Evolutionary conservation across 1,140 invertebrate species (phyloP).

Genomic region (Leptinotarsa texana): DNA sequence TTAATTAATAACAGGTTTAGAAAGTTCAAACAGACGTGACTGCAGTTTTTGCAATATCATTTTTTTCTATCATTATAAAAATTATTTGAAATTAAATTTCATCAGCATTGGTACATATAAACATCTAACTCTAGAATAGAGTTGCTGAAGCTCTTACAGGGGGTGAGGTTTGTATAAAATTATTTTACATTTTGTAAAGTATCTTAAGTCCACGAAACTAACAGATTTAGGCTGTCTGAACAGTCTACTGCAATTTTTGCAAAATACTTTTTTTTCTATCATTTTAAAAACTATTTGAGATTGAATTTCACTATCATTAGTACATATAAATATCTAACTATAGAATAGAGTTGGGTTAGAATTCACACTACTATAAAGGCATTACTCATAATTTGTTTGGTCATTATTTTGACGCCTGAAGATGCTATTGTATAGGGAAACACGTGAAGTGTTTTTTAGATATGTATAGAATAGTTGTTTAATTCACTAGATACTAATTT

Average conservation of each 20-base stretch:
- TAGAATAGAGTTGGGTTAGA: constrained; percentile 84
- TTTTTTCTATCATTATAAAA: too few relatives aligned
- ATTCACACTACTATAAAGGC: constrained; percentile 47
- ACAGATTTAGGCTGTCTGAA: not conserved
- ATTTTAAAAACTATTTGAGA: too few relatives aligned
- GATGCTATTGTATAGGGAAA: too few relatives aligned
- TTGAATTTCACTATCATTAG: too few relatives aligned
- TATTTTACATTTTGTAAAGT: not conserved
- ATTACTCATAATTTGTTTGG: too few relatives aligned
- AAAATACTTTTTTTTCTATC: not conserved
- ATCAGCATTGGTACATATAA: too few relatives aligned
- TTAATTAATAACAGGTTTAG: not conserved
- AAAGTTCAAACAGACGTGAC: not conserved
- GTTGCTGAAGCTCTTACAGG: constrained; percentile 88
- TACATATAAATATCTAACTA: too few relatives aligned
- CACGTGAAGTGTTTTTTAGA: too few relatives aligned
- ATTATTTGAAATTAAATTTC: too few relatives aligned
- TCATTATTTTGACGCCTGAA: too few relatives aligned
- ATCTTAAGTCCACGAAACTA: not conserved
- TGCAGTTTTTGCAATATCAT: not conserved
- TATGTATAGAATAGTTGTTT: too few relatives aligned
- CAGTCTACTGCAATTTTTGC: not conserved
- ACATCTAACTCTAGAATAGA: constrained; percentile 56
- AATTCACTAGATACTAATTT: too few relatives aligned
- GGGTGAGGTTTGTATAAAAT: constrained; percentile 73